Evolutionary conservation across 2,113 vertebrate genomes (phyloP).

Genomic region (Pachypanchax playfairii): DNA sequence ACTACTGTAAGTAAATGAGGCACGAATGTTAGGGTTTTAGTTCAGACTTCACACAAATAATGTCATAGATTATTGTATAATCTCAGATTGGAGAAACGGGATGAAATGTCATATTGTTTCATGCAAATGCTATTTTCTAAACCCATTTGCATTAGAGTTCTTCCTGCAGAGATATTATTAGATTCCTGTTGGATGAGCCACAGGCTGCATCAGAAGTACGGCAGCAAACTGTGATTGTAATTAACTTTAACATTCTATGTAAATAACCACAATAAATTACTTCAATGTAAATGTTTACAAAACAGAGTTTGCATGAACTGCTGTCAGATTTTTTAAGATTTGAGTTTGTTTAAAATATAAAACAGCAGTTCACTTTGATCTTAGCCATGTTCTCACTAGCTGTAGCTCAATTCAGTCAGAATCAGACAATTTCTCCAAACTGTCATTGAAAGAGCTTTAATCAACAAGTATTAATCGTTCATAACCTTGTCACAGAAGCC

Average conservation of each 20-base stretch:
- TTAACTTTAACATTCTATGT: too few relatives aligned
- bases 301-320: too few relatives aligned
- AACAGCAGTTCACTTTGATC: too few relatives aligned
- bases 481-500: background rate
- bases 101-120: background rate
- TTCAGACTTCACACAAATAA: too few relatives aligned
- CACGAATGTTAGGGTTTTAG: background rate
- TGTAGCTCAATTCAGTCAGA: background rate
- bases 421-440: background rate
- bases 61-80: background rate
- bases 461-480: background rate
- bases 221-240: too few relatives aligned
- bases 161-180: background rate
- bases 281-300: too few relatives aligned
- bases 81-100: background rate
- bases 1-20: slow-evolving; percentile 89
- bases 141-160: background rate
- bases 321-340: too few relatives aligned
- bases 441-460: background rate
- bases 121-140: background rate
- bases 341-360: too few relatives aligned
- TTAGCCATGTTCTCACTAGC: background rate
- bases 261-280: too few relatives aligned
- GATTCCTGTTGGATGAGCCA: too few relatives aligned
- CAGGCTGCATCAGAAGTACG: too few relatives aligned